Percentiles rank a stretch among this genome's conserved stretches.
Conservation (phyloP, 2,797 vertebrate genomes). For the Sphenodon punctatus region DNA sequence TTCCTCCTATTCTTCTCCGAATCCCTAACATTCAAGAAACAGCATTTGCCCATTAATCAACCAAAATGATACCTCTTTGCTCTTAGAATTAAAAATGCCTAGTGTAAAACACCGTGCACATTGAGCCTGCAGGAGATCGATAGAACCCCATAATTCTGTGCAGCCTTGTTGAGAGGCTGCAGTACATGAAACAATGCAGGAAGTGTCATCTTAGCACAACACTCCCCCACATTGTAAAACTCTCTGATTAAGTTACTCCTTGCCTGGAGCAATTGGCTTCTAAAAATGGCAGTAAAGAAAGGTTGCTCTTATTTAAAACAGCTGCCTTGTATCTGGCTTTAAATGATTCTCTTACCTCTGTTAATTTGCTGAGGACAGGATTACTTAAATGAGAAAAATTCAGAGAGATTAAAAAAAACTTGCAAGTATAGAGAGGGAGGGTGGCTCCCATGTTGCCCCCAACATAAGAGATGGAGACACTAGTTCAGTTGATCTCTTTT, state of each 20-base stretch:
- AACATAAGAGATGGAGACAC: too few relatives aligned
- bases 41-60: slow-evolving; percentile 14
- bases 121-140: too few relatives aligned
- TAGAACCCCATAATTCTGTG: too few relatives aligned
- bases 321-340: neutral
- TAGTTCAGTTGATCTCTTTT: too few relatives aligned
- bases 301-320: neutral
- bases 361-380: too few relatives aligned
- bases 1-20: slow-evolving; percentile 43
- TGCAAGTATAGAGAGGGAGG: too few relatives aligned
- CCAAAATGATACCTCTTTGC: neutral
- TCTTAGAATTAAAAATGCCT: neutral
- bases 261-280: neutral
- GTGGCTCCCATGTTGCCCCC: too few relatives aligned
- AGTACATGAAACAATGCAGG: neutral
- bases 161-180: neutral
- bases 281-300: neutral
- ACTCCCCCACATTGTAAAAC: neutral
- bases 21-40: slow-evolving; percentile 29
- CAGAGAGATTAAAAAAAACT: too few relatives aligned
- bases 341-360: neutral
- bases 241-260: neutral
- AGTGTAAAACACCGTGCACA: neutral
- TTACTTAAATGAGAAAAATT: too few relatives aligned
- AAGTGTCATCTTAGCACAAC: neutral